Conservation (phyloP, 2,888 invertebrate genomes). For the Hoplodrina ambigua region DNA sequence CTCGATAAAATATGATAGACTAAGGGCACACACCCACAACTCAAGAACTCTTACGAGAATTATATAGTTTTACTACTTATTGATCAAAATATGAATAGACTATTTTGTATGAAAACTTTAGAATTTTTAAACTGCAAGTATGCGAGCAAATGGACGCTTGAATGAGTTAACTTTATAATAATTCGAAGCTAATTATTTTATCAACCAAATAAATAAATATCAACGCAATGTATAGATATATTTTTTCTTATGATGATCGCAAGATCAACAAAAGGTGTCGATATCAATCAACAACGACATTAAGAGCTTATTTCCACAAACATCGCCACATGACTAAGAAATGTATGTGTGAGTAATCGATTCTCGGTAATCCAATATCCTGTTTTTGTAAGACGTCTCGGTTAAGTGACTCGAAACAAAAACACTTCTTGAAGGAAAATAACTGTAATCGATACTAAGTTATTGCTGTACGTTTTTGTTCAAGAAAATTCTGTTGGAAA, state of each 20-base stretch:
- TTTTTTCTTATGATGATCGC: not conserved
- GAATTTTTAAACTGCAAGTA: not conserved
- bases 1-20: too few relatives aligned
- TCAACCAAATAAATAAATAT: too few relatives aligned
- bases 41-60: too few relatives aligned
- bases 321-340: constrained; percentile 14
- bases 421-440: constrained; percentile 20
- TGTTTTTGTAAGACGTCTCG: constrained; percentile 44
- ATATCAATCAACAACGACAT: constrained; percentile 4
- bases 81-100: too few relatives aligned
- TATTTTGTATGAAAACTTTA: too few relatives aligned
- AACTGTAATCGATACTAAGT: constrained; percentile 29
- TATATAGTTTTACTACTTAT: too few relatives aligned
- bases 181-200: too few relatives aligned
- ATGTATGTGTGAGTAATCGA: constrained; percentile 21
- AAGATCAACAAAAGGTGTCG: not conserved
- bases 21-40: too few relatives aligned
- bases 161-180: not conserved
- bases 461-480: constrained; percentile 1
- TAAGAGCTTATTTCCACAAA: constrained; percentile 9
- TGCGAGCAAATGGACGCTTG: constrained; percentile 4
- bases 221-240: not conserved
- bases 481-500: not conserved
- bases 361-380: constrained; percentile 53
- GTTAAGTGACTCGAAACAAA: constrained; percentile 20